These are phyloP conservation scores for Neopipo cinnamomea DNA, from an alignment of 2,113 vertebrate species.

Conservation along the genomic window DNA sequence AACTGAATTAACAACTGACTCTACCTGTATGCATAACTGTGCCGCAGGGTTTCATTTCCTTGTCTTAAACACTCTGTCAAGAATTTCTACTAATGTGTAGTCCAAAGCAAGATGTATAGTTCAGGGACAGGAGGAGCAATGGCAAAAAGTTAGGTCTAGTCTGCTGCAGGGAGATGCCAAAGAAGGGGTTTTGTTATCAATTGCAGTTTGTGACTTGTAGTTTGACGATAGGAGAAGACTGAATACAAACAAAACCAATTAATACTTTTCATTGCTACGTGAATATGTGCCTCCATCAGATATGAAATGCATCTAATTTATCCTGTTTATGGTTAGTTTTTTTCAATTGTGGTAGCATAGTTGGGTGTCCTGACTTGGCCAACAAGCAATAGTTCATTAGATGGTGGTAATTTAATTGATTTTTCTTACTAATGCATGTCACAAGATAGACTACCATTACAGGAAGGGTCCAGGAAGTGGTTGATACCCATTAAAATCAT, in stretches of 20 bases:
- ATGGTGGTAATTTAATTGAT: constrained; percentile 25
- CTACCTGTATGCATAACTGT: neutral
- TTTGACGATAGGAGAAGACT: neutral
- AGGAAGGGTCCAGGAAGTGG: neutral
- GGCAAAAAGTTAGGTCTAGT: neutral
- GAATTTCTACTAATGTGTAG: neutral
- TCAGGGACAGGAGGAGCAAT: neutral
- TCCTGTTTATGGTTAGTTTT: neutral
- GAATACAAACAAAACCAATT: neutral
- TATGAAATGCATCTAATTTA: neutral
- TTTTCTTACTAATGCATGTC: constrained; percentile 20
- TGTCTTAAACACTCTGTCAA: neutral
- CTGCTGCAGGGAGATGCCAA: neutral
- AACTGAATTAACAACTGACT: neutral
- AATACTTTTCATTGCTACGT: neutral
- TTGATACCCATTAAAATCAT: neutral
- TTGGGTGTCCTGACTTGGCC: neutral
- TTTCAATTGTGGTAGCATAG: neutral
- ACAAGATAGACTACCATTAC: neutral
- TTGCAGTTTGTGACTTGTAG: neutral
- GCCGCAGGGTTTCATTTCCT: neutral
- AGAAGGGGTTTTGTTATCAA: neutral
- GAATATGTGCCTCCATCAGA: neutral
- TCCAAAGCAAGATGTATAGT: fast-evolving
- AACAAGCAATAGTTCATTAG: neutral